Conservation (phyloP, 2,113 vertebrate genomes). For the Onychostruthus taczanowskii region DNA sequence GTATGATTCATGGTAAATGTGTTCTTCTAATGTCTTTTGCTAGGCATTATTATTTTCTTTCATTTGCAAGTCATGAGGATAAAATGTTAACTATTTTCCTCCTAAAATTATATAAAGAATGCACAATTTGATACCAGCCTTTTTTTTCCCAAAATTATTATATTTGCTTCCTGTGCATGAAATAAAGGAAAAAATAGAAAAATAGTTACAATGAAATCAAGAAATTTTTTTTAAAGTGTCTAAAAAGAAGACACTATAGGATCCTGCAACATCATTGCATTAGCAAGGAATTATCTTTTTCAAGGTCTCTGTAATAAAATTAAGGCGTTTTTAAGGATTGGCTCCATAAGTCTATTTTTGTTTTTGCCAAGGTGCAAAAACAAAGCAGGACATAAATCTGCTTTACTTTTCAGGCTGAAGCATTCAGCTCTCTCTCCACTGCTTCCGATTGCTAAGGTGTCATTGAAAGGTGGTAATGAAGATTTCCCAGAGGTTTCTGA, state of each 20-base stretch:
- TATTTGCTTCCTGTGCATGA: conserved; percentile 55
- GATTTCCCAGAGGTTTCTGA: conserved; percentile 21
- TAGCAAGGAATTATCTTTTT: conserved; percentile 44
- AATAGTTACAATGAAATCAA: conserved; percentile 23
- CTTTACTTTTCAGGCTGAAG: conserved; percentile 15
- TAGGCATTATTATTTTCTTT: conserved; percentile 79
- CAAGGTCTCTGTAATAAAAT: conserved; percentile 51
- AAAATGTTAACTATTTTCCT: conserved; percentile 73
- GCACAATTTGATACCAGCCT: conserved; percentile 17
- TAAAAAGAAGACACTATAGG: conserved; percentile 23
- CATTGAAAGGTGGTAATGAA: conserved; percentile 14
- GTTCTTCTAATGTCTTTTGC: conserved; percentile 77
- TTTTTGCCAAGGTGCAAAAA: conserved; percentile 47
- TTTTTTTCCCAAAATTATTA: conserved; percentile 40
- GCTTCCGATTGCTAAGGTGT: conserved; percentile 3
- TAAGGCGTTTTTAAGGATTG: conserved; percentile 15
- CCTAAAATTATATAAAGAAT: conserved; percentile 66
- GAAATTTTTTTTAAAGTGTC: background rate
- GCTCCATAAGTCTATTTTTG: conserved; percentile 24
- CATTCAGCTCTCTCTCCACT: background rate
- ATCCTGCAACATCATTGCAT: background rate
- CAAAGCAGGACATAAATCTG: conserved; percentile 10
- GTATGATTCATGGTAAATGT: conserved; percentile 77
- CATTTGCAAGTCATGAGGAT: conserved; percentile 78
- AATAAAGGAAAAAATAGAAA: conserved; percentile 49